Percentiles rank a stretch among this genome's conserved stretches.
Evolutionary conservation across 2,797 vertebrate species (phyloP).

Genomic region (Varecia variegata): DNA sequence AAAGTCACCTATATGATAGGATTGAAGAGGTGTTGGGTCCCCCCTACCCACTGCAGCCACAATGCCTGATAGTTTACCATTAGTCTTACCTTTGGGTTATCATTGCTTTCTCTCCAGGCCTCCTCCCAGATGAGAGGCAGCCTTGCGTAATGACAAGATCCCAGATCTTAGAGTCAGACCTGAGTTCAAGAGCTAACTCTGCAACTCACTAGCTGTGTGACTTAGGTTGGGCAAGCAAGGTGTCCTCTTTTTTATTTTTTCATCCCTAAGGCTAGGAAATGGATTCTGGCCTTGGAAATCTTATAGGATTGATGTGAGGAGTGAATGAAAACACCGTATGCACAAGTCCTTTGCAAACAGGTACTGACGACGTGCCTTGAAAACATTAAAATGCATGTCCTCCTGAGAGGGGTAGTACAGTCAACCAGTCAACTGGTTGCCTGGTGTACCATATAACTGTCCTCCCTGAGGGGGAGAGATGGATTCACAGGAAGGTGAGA

Average conservation of each 20-base stretch:
- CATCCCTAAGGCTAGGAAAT: background rate
- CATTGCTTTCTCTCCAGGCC: background rate
- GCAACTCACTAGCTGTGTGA: background rate
- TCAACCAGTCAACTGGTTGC: background rate
- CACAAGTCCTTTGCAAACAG: conserved; percentile 15
- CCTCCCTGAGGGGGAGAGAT: background rate
- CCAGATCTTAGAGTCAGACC: background rate
- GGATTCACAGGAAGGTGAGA: background rate
- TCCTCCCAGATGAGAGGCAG: background rate
- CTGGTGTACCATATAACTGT: background rate
- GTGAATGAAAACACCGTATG: background rate
- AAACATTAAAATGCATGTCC: conserved; percentile 21
- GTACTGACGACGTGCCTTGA: background rate
- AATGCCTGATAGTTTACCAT: background rate
- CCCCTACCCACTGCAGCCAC: background rate
- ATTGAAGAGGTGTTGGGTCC: background rate
- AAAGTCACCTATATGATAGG: background rate
- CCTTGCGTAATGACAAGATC: background rate
- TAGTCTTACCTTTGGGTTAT: background rate
- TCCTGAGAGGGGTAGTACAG: background rate
- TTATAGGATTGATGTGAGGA: background rate
- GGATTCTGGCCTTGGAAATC: background rate
- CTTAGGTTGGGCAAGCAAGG: conserved; percentile 1
- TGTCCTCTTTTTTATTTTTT: background rate
- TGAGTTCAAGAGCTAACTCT: background rate